Conservation (phyloP, 2,113 vertebrate genomes). For the Antennarius striatus region DNA sequence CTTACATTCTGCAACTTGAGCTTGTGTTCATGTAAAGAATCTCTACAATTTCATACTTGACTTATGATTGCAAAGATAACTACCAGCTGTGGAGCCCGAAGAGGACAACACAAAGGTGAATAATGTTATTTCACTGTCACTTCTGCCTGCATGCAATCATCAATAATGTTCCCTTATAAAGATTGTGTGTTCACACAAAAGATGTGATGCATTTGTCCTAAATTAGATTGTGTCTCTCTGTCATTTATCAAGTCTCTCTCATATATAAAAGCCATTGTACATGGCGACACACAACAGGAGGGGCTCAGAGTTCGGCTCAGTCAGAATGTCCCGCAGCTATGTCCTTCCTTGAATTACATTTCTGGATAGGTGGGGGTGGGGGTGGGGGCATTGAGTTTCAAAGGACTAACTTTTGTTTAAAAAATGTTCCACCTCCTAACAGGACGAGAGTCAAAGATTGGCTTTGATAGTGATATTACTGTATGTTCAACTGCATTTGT, state of each 20-base stretch:
- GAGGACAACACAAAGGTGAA: constrained; percentile 67
- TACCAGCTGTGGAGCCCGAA: constrained; percentile 31
- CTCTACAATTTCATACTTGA: constrained; percentile 52
- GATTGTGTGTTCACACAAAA: constrained; percentile 64
- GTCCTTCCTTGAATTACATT: constrained; percentile 57
- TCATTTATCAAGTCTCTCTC: constrained; percentile 67
- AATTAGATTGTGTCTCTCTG: constrained; percentile 68
- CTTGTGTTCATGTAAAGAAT: constrained; percentile 59
- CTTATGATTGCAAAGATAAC: constrained; percentile 60
- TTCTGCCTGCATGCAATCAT: constrained; percentile 63
- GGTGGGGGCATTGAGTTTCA: constrained; percentile 38
- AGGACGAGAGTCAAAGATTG: constrained; percentile 45
- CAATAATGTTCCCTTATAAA: constrained; percentile 72
- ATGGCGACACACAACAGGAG: constrained; percentile 17
- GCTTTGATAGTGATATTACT: constrained; percentile 13
- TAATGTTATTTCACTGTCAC: constrained; percentile 73
- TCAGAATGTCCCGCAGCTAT: constrained; percentile 52
- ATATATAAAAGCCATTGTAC: constrained; percentile 46
- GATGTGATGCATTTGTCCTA: constrained; percentile 62
- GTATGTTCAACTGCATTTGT: constrained; percentile 19
- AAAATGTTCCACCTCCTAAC: constrained; percentile 38
- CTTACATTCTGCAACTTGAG: constrained; percentile 18
- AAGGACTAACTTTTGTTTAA: constrained; percentile 51
- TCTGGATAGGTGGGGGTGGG: constrained; percentile 14
- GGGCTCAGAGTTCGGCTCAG: neutral